These are phyloP conservation scores for Phenganax marumi DNA, from an alignment of 92 coral and sea anemone genomes.

Conservation along the genomic window DNA sequence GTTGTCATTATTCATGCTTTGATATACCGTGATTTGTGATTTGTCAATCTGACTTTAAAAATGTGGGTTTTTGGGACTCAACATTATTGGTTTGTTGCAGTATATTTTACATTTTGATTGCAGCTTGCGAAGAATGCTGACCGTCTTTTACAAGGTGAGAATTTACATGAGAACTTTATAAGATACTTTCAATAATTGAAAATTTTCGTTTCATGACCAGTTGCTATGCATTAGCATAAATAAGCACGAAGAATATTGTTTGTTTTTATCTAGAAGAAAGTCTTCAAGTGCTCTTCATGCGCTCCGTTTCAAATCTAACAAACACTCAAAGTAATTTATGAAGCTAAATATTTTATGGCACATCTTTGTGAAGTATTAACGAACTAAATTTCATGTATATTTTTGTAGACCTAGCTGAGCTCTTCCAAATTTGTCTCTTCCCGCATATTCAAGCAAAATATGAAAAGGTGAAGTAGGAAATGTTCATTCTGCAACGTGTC, in stretches of 20 bases:
- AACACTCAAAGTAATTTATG: constrained; percentile 22
- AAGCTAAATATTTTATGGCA: too few species aligned
- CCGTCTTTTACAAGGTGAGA: constrained; percentile 29
- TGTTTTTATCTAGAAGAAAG: constrained; percentile 13
- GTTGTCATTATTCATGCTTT: too few species aligned
- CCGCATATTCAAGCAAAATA: constrained; percentile 36
- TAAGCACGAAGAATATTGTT: not conserved
- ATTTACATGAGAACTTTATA: not conserved
- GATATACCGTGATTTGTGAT: too few species aligned
- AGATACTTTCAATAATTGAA: not conserved
- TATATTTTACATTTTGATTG: not conserved
- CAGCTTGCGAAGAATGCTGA: constrained; percentile 36
- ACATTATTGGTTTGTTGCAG: too few species aligned
- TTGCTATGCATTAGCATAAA: too few species aligned
- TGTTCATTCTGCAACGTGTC: not conserved
- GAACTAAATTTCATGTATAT: not conserved
- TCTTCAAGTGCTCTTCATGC: constrained; percentile 20
- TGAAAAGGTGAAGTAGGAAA: constrained; percentile 12
- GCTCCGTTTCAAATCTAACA: constrained; percentile 11
- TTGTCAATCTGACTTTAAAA: too few species aligned
- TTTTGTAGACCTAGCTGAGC: constrained; percentile 25
- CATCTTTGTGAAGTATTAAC: too few species aligned
- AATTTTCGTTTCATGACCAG: not conserved
- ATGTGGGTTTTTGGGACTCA: too few species aligned
- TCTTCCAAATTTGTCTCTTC: constrained; percentile 21